Conservation (phyloP, 2,888 invertebrate genomes). For the Eupithecia subumbrata region DNA sequence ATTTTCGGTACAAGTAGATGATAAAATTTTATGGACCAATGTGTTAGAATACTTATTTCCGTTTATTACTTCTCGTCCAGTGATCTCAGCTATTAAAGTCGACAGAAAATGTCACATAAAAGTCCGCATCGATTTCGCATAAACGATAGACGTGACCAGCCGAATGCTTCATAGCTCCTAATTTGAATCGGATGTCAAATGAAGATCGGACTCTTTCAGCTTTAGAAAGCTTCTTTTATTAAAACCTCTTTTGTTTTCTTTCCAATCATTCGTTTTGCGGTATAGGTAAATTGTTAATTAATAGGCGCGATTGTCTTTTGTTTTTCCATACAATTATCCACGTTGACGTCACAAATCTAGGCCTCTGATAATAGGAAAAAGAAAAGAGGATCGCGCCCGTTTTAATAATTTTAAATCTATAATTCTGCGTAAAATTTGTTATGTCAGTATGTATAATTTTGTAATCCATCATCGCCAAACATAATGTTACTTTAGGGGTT, state of each 20-base stretch:
- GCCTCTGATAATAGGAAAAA: too few species aligned
- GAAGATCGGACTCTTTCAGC: slow-evolving; percentile 17
- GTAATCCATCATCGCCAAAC: neutral
- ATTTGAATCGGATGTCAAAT: slow-evolving; percentile 59
- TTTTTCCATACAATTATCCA: too few species aligned
- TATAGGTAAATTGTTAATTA: too few species aligned
- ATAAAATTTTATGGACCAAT: slow-evolving; percentile 77
- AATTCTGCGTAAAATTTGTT: neutral
- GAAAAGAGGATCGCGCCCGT: too few species aligned
- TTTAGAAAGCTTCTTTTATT: slow-evolving; percentile 4
- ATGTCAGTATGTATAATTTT: neutral
- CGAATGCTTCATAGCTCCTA: slow-evolving; percentile 66
- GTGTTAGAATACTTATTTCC: slow-evolving; percentile 79
- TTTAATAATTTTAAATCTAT: too few species aligned
- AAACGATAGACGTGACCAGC: slow-evolving; percentile 80
- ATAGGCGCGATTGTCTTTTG: too few species aligned
- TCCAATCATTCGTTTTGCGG: neutral
- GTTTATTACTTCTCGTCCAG: slow-evolving; percentile 79
- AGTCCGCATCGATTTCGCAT: slow-evolving; percentile 81
- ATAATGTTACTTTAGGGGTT: neutral
- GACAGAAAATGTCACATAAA: slow-evolving; percentile 80
- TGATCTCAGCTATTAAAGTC: slow-evolving; percentile 81
- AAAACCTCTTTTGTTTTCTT: slow-evolving; percentile 1
- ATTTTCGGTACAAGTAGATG: slow-evolving; percentile 41
- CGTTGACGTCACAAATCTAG: too few species aligned